Evolutionary conservation across 2,113 vertebrate genomes (phyloP).

Genomic region (Heptranchias perlo): DNA sequence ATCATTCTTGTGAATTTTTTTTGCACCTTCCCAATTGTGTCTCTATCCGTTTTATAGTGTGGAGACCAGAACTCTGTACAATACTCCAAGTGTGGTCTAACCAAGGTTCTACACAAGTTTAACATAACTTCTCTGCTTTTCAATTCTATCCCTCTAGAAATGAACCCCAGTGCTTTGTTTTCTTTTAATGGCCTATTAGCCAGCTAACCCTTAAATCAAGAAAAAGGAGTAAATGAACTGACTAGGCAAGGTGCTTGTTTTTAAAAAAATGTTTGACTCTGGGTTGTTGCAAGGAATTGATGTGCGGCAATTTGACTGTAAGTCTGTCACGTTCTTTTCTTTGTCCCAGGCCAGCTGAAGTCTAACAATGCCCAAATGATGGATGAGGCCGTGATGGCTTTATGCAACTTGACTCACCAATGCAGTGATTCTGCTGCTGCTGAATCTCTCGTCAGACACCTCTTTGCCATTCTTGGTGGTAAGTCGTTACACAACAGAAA

Average conservation of each 20-base stretch:
- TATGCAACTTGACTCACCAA: slow-evolving; percentile 82
- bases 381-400: slow-evolving; percentile 80
- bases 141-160: too few species aligned
- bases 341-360: slow-evolving; percentile 79
- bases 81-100: too few species aligned
- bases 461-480: slow-evolving; percentile 90
- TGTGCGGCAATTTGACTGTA: background rate
- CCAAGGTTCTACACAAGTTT: too few species aligned
- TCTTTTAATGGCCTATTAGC: too few species aligned
- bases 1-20: too few species aligned
- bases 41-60: too few species aligned
- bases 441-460: slow-evolving; percentile 75
- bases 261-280: background rate
- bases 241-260: background rate
- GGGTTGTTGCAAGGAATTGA: background rate
- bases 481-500: slow-evolving; percentile 40
- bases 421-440: slow-evolving; percentile 79
- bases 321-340: background rate
- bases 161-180: too few species aligned
- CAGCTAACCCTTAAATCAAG: background rate
- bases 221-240: background rate
- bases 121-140: too few species aligned
- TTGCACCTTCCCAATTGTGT: too few species aligned
- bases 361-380: slow-evolving; percentile 85
- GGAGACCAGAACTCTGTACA: too few species aligned